Base-by-base conservation (phyloP, 37 sponge, comb jelly and placozoan species). In the Beroe ovata region DNA sequence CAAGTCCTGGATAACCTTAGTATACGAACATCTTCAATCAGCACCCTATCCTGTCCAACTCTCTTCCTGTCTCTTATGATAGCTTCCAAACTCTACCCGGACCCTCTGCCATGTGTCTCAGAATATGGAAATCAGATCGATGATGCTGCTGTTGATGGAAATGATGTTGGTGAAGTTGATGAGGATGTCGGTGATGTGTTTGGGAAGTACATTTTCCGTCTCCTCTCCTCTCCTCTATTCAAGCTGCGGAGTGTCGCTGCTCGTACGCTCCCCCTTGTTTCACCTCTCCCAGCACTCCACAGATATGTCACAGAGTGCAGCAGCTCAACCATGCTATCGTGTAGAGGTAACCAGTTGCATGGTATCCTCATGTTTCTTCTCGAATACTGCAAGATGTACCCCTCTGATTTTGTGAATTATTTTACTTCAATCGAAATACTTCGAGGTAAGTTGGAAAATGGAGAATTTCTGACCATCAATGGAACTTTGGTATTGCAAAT, bases 41-140 rank as follows among this genome's bases (percentile, higher is more conserved):
- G 11, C 54, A 66, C 69, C 34, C 25, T 34, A 66, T 34, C 69
- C 54, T 77, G 84, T 77, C 84, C 84, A 1, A 42, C 84, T 77
- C 35, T 77, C 84, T 77, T 77, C 84, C 54, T 77, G 0, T 77
- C 84, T 23, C 84, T 77, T 23, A 77, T 77, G 84, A 77, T 77
- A 11, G 4, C 29, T 54, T 77, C 84, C 11, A 77, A 77, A 77
- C 84, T 77, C 28, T 77, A 77, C 54, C 84, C 84, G n/a, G 84
- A 77, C 38, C 63, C 63, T 26, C n/a, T 11, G 59, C n/a, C n/a
- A n/a, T n/a, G n/a, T n/a, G n/a, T n/a, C n/a, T n/a, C n/a, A n/a
- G n/a, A n/a, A n/a, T n/a, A n/a, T n/a, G n/a, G n/a, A n/a, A 47
- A 6, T 16, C 54, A 47, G 54, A 47, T 16, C 6, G 54, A 47